Conservation (phyloP, 2,113 vertebrate species). For the Microtus oregoni region DNA sequence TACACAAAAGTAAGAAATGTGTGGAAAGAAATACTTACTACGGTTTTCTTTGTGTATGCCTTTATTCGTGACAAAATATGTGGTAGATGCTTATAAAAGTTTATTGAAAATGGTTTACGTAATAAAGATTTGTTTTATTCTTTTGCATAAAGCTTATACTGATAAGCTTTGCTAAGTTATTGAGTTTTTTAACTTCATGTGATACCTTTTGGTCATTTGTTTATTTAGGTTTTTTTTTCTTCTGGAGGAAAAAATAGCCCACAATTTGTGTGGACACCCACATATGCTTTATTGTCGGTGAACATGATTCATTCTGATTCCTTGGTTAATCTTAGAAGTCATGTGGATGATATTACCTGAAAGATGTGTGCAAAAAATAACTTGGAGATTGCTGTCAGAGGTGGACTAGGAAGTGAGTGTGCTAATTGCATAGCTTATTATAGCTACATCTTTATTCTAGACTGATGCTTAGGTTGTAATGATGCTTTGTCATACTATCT, state of each 20-base stretch:
- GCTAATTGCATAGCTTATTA: neutral
- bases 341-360: slow-evolving; percentile 22
- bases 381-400: slow-evolving; percentile 20
- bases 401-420: slow-evolving; percentile 34
- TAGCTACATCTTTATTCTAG: neutral
- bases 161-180: neutral
- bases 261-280: neutral
- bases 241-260: neutral
- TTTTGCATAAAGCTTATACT: neutral
- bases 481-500: neutral
- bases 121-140: neutral
- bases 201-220: neutral
- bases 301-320: neutral
- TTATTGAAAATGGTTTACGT: neutral
- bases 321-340: slow-evolving; percentile 38
- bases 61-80: neutral
- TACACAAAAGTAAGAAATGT: neutral
- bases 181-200: neutral
- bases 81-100: neutral
- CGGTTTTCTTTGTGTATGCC: neutral
- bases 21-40: neutral
- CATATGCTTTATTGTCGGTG: neutral
- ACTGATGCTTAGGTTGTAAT: neutral
- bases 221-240: neutral
- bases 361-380: neutral